A percentile compares a stretch with the other conserved stretches of the same genome.
These are phyloP conservation scores for Danio kyathit DNA, from an alignment of 2,797 vertebrate species.

Conservation along the genomic window DNA sequence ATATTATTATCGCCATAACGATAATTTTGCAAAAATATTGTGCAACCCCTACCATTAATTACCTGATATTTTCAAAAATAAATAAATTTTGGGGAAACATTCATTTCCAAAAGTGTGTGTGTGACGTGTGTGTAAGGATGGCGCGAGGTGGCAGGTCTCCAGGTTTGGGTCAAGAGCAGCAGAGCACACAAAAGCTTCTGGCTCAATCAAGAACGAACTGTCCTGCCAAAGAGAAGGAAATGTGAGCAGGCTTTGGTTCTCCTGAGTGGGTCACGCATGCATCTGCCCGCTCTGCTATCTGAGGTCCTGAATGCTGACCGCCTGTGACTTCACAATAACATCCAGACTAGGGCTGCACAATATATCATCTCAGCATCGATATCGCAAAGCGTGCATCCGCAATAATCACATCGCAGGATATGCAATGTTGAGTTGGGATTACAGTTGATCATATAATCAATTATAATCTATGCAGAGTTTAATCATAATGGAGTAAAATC, in stretches of 20 bases:
- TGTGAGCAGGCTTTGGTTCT: slow-evolving; percentile 71
- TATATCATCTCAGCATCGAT: too few relatives aligned
- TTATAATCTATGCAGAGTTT: too few relatives aligned
- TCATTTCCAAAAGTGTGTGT: background rate
- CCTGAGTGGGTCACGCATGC: slow-evolving; percentile 68
- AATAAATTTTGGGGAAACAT: background rate
- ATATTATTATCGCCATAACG: too few relatives aligned
- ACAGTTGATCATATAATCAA: too few relatives aligned
- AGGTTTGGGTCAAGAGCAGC: slow-evolving; percentile 42
- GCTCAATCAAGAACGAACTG: slow-evolving; percentile 65
- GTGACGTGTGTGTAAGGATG: background rate
- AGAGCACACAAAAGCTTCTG: slow-evolving; percentile 49
- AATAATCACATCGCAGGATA: too few relatives aligned
- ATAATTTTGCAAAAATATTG: too few relatives aligned
- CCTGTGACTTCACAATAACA: too few relatives aligned
- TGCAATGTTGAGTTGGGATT: too few relatives aligned
- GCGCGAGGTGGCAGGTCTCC: slow-evolving; percentile 48
- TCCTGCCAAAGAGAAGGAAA: slow-evolving; percentile 69
- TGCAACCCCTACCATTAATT: background rate
- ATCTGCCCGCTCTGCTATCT: slow-evolving; percentile 71
- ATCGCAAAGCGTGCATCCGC: too few relatives aligned
- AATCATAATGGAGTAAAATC: too few relatives aligned
- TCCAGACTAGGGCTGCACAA: too few relatives aligned
- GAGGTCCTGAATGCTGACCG: background rate
- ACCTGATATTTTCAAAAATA: background rate